Conservation (phyloP, 2,888 invertebrate genomes). For the Caprella mutica region DNA sequence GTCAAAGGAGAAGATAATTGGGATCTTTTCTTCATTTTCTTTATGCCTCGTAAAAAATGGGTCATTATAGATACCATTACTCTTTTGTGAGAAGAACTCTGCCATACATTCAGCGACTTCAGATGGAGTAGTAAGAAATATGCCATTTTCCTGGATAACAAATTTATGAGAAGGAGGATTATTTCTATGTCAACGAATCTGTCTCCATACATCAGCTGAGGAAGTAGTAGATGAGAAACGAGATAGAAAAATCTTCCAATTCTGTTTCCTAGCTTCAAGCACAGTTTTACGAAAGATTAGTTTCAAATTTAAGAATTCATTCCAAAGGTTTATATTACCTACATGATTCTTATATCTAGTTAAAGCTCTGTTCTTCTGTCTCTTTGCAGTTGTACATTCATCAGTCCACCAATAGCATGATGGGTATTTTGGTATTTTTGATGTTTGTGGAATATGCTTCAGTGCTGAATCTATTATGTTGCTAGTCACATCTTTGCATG, state of each 20-base stretch:
- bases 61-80: too few relatives aligned
- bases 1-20: too few relatives aligned
- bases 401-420: too few relatives aligned
- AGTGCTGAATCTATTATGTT: too few relatives aligned
- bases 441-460: too few relatives aligned
- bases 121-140: not conserved
- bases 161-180: not conserved
- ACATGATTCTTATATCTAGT: not conserved
- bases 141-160: not conserved
- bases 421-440: too few relatives aligned
- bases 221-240: not conserved
- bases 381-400: not conserved
- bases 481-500: too few relatives aligned
- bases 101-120: not conserved
- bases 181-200: not conserved
- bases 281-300: not conserved
- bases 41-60: too few relatives aligned
- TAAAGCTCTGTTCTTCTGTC: not conserved
- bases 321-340: not conserved
- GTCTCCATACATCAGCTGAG: not conserved
- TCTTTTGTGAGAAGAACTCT: too few relatives aligned
- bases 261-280: not conserved
- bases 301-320: not conserved
- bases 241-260: not conserved
- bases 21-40: too few relatives aligned